A percentile compares a stretch with the other conserved stretches of the same genome.
These are phyloP conservation scores for Nyctibius bracteatus DNA, from an alignment of 2,113 vertebrate genomes.

Conservation along the genomic window DNA sequence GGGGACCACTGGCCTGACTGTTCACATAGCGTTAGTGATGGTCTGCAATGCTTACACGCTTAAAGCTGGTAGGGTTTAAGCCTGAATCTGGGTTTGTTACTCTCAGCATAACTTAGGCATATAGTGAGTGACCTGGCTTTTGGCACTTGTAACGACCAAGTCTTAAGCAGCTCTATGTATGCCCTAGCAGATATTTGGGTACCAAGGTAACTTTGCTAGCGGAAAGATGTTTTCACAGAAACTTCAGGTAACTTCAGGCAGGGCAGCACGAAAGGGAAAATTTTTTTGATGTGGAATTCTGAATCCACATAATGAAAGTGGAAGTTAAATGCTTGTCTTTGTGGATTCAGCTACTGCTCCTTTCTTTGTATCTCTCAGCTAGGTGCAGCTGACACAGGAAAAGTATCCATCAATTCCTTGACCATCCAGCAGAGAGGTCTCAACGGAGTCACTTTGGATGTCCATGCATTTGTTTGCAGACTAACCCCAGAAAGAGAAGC, in stretches of 20 bases:
- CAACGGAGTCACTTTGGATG: not conserved
- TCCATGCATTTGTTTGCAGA: not conserved
- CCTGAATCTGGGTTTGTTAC: not conserved
- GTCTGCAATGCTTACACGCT: not conserved
- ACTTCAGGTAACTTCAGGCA: not conserved
- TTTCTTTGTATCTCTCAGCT: not conserved
- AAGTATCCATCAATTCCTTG: not conserved
- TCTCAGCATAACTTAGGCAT: not conserved
- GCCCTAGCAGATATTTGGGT: not conserved
- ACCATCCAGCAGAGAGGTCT: not conserved
- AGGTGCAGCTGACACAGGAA: not conserved
- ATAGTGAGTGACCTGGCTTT: not conserved
- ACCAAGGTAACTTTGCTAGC: not conserved
- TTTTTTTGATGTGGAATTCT: not conserved
- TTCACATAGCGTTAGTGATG: not conserved
- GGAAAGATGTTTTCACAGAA: not conserved
- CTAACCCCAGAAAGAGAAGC: not conserved
- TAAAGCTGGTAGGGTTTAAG: not conserved
- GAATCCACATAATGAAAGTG: not conserved
- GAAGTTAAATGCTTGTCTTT: not conserved
- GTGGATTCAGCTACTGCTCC: not conserved
- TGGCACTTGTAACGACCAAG: not conserved
- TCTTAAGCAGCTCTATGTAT: not conserved
- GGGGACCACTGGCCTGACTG: accelerated
- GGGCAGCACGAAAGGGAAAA: not conserved